Percentiles rank a stretch among this genome's conserved stretches.
phyloP scores from a whole-genome alignment of 2,888 invertebrate genomes.

The Esperia sulphurella region DNA sequence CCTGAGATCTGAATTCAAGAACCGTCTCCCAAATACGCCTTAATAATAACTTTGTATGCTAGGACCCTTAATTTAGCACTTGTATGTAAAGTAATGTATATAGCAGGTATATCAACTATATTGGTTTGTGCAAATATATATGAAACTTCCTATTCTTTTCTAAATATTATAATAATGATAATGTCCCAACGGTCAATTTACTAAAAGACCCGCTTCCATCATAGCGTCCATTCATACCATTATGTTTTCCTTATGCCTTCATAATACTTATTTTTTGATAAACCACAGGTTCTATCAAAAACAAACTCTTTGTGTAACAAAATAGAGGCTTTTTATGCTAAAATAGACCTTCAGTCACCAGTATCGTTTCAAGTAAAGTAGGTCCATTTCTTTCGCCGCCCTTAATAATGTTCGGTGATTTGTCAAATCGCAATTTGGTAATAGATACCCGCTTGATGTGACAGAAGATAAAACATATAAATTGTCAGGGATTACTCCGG shows the following conservation, averaged over 20 bases:
- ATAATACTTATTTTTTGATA: slow-evolving; percentile 54
- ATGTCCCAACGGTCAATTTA: slow-evolving; percentile 50
- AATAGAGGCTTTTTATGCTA: slow-evolving; percentile 35
- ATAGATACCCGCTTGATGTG: slow-evolving; percentile 74
- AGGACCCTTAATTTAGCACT: no score
- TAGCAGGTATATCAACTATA: no score
- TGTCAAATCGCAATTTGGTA: slow-evolving; percentile 78
- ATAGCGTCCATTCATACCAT: slow-evolving; percentile 51
- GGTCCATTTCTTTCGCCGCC: slow-evolving; percentile 74
- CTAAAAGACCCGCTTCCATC: slow-evolving; percentile 59
- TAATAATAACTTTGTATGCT: no score
- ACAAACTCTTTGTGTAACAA: slow-evolving; percentile 25
- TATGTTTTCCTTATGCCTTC: slow-evolving; percentile 63
- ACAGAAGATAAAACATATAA: slow-evolving; percentile 60
- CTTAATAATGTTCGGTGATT: slow-evolving; percentile 75
- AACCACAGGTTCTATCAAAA: slow-evolving; percentile 16
- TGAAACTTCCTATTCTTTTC: no score
- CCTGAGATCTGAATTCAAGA: not conserved
- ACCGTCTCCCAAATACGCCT: no score
- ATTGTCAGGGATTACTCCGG: slow-evolving; percentile 31
- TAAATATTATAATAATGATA: slow-evolving; percentile 12
- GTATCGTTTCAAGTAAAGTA: slow-evolving; percentile 60
- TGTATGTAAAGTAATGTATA: no score
- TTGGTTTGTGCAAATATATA: no score
- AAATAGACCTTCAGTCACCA: slow-evolving; percentile 23